Percentiles rank a stretch among this genome's conserved stretches.
These are phyloP conservation scores for Epinephelus malabaricus DNA, from an alignment of 2,797 vertebrate genomes.

Conservation along the genomic window DNA sequence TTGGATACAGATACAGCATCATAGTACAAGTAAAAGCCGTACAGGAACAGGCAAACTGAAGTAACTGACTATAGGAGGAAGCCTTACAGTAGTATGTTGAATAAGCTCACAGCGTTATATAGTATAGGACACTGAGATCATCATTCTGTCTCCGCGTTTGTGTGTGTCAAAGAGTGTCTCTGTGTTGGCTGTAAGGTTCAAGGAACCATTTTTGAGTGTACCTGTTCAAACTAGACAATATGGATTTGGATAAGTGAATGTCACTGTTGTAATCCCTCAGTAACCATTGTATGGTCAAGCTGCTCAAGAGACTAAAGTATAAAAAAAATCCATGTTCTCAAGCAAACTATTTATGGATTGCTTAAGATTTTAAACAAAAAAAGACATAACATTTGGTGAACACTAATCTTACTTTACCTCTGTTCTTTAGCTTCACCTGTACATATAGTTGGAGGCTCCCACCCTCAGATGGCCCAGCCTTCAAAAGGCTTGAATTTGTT, in stretches of 20 bases:
- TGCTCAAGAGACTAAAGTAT: no score
- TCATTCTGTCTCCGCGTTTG: background rate
- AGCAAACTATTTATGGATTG: background rate
- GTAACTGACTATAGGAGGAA: background rate
- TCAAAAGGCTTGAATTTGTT: constrained; percentile 83
- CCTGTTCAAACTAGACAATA: background rate
- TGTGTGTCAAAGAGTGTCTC: background rate
- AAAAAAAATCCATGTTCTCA: no score
- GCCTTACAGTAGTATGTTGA: background rate
- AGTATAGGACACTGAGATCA: background rate
- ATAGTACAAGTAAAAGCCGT: background rate
- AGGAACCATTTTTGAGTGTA: background rate
- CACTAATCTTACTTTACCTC: constrained; percentile 1
- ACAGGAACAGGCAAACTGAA: background rate
- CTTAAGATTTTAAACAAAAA: background rate
- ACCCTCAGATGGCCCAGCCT: constrained; percentile 80
- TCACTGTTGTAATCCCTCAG: background rate
- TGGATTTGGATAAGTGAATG: background rate
- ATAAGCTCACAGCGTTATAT: background rate
- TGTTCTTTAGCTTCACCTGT: constrained; percentile 86
- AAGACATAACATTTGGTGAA: background rate
- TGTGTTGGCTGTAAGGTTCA: background rate
- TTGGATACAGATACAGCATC: background rate
- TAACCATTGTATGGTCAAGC: no score
- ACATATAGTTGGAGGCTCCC: constrained; percentile 79